phyloP scores from a whole-genome alignment of 2,797 vertebrate species.

The Otolemur crassicaudatus region DNA sequence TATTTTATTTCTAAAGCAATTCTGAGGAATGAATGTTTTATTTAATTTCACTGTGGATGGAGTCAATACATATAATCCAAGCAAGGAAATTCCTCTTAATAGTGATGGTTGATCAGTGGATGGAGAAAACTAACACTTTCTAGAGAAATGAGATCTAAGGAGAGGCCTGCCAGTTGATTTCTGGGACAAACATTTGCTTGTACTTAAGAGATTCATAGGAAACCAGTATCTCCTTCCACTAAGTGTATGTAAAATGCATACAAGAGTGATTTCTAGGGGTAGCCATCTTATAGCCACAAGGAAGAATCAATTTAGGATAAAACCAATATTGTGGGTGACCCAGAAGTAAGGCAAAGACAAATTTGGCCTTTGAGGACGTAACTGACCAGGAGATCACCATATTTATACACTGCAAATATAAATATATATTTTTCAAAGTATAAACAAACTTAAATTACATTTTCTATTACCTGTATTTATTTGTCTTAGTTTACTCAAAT shows the following conservation, averaged over 20 bases:
- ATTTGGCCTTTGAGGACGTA: not conserved
- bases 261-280: not conserved
- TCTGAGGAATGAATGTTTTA: not conserved
- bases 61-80: not conserved
- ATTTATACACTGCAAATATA: not conserved
- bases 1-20: not conserved
- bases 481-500: not conserved
- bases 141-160: not conserved
- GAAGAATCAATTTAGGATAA: not conserved
- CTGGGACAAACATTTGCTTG: not conserved
- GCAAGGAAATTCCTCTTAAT: not conserved
- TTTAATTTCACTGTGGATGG: not conserved
- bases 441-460: not conserved
- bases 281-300: not conserved
- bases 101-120: not conserved
- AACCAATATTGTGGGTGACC: not conserved
- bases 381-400: not conserved
- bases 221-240: not conserved
- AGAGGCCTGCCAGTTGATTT: not conserved
- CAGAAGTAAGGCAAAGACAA: not conserved
- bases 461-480: not conserved
- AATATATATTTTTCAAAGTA: not conserved
- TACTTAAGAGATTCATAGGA: not conserved
- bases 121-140: not conserved
- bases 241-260: not conserved